Base-by-base conservation (phyloP, 2,888 invertebrate genomes). In the Cyclophora albipunctata region DNA sequence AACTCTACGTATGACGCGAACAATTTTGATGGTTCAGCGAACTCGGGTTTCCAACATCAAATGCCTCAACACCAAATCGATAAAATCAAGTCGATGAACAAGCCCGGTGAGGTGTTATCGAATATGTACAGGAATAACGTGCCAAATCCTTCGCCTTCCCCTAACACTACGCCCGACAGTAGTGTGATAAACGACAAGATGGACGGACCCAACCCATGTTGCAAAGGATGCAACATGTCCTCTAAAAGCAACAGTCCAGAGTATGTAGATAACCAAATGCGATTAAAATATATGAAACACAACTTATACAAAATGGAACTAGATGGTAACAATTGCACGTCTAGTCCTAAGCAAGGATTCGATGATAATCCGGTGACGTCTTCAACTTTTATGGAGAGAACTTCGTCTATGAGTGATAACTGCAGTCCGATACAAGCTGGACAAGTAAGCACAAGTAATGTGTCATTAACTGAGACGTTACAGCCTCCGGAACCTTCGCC, bases 371-470 rank as follows among this genome's bases (percentile, higher is more conserved):
- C 93, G 6, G 93, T 93, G 2, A 93, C 92, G 6, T 93, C 93
- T 6, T 92, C 93, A 7, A 93, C 93, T 3, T 92, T 90, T 58
- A 85, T 88, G 2, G 93, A 93, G 41, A 88, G 92, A 58, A 85
- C 86, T 62, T 77, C 89, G n/a, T 85, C 75, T 69, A 84, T 89
- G 34, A 88, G 91, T 5, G 94, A 93, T 63, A 90, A 90, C 35
- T 90, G 93, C 63, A 90, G 91, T 1, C 95, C 95, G 0, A 95
- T 95, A 53, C 95, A 96, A 74, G 95, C 95, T 3, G 95, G 95
- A 0, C 93, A 95, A 0, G 94, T 96, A 5, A 95, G 95, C 62
- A 95, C 95, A 0, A 95, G 95, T 72, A 93, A 94, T 65, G 94
- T 94, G 42, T 93, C 94, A 0, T 93, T 94, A 0, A 84, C 90